Evolutionary conservation across 2,888 invertebrate species (phyloP).

Genomic region (Hypercompe scribonia): DNA sequence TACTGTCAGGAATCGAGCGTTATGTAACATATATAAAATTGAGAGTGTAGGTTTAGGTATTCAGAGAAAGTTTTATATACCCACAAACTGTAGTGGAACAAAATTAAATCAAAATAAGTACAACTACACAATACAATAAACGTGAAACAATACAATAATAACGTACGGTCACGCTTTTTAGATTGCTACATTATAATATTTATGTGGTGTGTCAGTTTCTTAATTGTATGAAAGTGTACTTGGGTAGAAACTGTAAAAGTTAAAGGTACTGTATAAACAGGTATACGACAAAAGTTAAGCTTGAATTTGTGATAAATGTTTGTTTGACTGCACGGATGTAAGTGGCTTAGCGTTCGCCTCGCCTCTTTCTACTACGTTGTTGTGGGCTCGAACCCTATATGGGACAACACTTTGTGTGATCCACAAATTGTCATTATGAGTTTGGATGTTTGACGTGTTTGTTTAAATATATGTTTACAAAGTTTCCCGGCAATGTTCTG

Average conservation of each 20-base stretch:
- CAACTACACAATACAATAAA: background rate
- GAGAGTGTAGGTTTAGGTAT: background rate
- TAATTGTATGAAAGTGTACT: conserved; percentile 4
- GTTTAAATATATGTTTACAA: no score
- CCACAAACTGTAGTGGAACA: background rate
- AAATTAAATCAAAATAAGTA: background rate
- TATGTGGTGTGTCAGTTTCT: conserved; percentile 7
- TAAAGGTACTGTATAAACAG: background rate
- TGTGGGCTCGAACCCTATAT: no score
- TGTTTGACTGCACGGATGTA: no score
- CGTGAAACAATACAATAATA: background rate
- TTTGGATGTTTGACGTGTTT: no score
- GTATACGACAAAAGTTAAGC: background rate
- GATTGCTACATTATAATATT: conserved; percentile 12
- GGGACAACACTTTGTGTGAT: no score
- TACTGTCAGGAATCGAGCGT: no score
- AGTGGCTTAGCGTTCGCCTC: no score
- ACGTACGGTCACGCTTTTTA: conserved; percentile 9
- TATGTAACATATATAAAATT: no score
- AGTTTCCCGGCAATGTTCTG: no score
- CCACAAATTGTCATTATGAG: no score
- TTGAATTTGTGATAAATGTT: background rate
- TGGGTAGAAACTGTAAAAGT: background rate
- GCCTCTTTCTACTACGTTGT: no score
- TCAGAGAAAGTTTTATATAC: background rate